Conservation (phyloP, 2,113 vertebrate genomes). For the Melozone crissalis region DNA sequence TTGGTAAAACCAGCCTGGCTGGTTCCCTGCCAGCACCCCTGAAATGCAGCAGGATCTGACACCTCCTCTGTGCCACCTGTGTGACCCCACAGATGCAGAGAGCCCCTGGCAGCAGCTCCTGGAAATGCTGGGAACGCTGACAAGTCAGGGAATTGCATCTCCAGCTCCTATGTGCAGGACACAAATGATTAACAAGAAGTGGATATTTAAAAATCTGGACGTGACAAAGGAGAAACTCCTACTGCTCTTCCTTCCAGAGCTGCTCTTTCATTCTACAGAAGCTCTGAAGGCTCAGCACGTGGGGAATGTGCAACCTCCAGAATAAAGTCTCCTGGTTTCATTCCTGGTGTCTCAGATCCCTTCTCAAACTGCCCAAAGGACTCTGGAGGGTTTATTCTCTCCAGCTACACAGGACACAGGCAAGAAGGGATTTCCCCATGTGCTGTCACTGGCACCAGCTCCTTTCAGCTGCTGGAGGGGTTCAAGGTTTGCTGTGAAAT, state of each 20-base stretch:
- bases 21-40: neutral
- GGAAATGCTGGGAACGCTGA: neutral
- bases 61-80: neutral
- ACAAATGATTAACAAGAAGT: neutral
- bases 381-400: neutral
- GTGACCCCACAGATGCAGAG: neutral
- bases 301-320: neutral
- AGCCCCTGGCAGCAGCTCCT: neutral
- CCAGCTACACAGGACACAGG: neutral
- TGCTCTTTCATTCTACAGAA: neutral
- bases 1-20: neutral
- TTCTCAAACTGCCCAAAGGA: neutral
- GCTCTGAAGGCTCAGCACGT: neutral
- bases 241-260: neutral
- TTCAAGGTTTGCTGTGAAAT: neutral
- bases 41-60: neutral
- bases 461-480: neutral
- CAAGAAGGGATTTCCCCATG: neutral
- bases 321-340: neutral
- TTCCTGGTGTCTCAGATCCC: neutral
- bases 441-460: neutral
- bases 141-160: neutral
- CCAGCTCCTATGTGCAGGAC: neutral
- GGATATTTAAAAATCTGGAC: neutral
- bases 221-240: neutral